Percentiles rank a stretch among this genome's conserved stretches.
Evolutionary conservation across 2,888 invertebrate genomes (phyloP).

Genomic region (Drosophila dives): DNA sequence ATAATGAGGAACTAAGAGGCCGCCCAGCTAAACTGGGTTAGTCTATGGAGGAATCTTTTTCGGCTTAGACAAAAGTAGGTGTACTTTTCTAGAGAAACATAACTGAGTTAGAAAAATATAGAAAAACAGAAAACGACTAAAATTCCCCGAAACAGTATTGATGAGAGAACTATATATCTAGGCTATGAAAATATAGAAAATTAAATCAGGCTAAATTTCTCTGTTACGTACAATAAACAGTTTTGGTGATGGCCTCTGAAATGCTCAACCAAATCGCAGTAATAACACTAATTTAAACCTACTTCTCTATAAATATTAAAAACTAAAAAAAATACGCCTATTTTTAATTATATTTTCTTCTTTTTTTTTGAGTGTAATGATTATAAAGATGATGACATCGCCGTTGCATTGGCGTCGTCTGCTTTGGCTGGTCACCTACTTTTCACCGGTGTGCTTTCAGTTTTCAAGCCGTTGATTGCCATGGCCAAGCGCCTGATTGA

Average conservation of each 20-base stretch:
- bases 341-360: no score
- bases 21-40: not conserved
- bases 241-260: not conserved
- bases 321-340: no score
- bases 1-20: not conserved
- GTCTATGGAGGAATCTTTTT: not conserved
- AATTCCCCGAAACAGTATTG: not conserved
- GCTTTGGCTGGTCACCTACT: slow-evolving; percentile 72
- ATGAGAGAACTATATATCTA: not conserved
- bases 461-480: slow-evolving; percentile 60
- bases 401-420: slow-evolving; percentile 28
- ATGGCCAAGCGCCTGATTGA: slow-evolving; percentile 66
- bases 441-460: slow-evolving; percentile 64
- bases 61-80: not conserved
- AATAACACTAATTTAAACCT: not conserved
- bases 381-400: slow-evolving; percentile 28
- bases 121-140: not conserved
- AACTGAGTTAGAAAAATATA: not conserved
- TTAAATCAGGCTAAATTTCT: not conserved
- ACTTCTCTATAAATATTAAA: not conserved
- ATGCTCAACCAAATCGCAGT: not conserved
- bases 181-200: not conserved
- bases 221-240: not conserved
- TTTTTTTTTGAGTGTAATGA: slow-evolving; percentile 7
- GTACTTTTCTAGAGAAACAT: not conserved